Evolutionary conservation across 2,797 vertebrate species (phyloP).

Genomic region (Anguilla marmorata): DNA sequence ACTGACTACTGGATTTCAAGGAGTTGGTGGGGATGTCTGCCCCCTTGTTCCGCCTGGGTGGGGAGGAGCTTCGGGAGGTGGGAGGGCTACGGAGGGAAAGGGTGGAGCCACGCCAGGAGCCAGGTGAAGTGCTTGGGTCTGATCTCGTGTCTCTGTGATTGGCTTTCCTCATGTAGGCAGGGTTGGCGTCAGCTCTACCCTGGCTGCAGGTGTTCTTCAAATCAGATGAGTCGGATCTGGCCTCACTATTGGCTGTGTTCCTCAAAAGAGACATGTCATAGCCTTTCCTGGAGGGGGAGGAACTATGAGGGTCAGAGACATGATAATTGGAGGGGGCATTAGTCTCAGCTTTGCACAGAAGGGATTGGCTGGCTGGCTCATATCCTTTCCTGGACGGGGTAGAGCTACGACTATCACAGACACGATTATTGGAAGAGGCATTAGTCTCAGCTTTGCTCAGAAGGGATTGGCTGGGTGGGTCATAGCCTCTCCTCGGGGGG

Average conservation of each 20-base stretch:
- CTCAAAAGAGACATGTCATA: slow-evolving; percentile 51
- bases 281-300: slow-evolving; percentile 23
- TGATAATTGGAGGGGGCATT: background rate
- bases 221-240: slow-evolving; percentile 45
- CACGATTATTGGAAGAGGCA: slow-evolving; percentile 13
- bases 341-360: slow-evolving; percentile 13
- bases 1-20: slow-evolving; percentile 46
- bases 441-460: slow-evolving; percentile 37
- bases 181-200: slow-evolving; percentile 24
- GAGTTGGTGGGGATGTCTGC: slow-evolving; percentile 45
- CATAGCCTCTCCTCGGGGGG: slow-evolving; percentile 34
- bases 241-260: slow-evolving; percentile 56
- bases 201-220: slow-evolving; percentile 17
- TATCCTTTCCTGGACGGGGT: slow-evolving; percentile 53
- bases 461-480: slow-evolving; percentile 35
- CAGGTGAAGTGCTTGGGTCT: slow-evolving; percentile 56
- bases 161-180: slow-evolving; percentile 53
- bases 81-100: slow-evolving; percentile 63
- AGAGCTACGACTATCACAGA: slow-evolving; percentile 25
- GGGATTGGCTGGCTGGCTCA: slow-evolving; percentile 54
- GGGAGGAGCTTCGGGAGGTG: slow-evolving; percentile 59
- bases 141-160: slow-evolving; percentile 45
- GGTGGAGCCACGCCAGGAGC: slow-evolving; percentile 56
- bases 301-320: slow-evolving; percentile 17
- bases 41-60: slow-evolving; percentile 52